A percentile compares a stretch with the other conserved stretches of the same genome.
Evolutionary conservation across 2,113 vertebrate genomes (phyloP).

Genomic region (Nycticebus coucang): DNA sequence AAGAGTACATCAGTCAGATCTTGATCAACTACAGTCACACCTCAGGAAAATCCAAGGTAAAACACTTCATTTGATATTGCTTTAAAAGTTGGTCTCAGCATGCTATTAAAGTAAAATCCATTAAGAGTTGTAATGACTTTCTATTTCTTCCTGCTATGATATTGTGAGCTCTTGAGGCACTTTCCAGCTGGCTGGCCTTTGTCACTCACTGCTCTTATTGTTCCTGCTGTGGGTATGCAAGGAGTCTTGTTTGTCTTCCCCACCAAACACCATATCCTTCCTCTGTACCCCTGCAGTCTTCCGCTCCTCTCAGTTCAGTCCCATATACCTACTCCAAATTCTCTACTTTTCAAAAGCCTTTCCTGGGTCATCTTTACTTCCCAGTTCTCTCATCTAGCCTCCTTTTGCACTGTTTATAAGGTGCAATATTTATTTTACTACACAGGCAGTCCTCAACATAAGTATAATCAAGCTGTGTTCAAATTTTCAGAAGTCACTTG

Average conservation of each 20-base stretch:
- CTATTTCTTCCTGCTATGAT: not conserved
- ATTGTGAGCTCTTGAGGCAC: not conserved
- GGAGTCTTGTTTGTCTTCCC: not conserved
- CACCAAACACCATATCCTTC: not conserved
- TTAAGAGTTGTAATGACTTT: not conserved
- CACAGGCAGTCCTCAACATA: not conserved
- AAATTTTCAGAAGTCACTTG: not conserved
- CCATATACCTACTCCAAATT: not conserved
- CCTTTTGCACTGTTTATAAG: not conserved
- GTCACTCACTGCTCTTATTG: not conserved
- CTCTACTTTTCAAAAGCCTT: not conserved
- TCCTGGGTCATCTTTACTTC: not conserved
- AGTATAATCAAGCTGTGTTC: not conserved
- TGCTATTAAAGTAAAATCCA: not conserved
- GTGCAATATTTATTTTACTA: not conserved
- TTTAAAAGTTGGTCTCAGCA: not conserved
- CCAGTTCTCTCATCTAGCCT: not conserved
- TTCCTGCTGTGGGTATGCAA: not conserved
- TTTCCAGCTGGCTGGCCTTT: not conserved
- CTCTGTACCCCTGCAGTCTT: not conserved
- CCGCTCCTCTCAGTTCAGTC: not conserved
- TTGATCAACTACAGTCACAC: not conserved
- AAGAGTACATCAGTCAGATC: constrained; percentile 8
- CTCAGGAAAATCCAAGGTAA: constrained; percentile 6
- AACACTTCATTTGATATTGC: not conserved